Evolutionary conservation across 1,140 invertebrate species (phyloP).

Genomic region (Antheraea mylitta): DNA sequence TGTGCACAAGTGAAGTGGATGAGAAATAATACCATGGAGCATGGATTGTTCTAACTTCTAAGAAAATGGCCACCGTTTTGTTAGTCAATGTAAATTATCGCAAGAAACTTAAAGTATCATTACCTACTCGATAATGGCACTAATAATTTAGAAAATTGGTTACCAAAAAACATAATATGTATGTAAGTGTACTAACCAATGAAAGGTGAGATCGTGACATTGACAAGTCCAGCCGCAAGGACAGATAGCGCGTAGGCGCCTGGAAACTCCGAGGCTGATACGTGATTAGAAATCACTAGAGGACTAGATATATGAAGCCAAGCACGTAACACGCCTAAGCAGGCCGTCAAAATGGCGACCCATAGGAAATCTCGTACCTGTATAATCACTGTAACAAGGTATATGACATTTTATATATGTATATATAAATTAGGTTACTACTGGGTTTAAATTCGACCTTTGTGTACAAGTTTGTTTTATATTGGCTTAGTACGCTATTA

Average conservation of each 20-base stretch:
- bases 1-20: too few species aligned
- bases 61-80: too few species aligned
- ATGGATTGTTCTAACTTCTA: too few species aligned
- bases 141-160: too few species aligned
- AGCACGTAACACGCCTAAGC: constrained; percentile 49
- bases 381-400: constrained; percentile 46
- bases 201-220: constrained; percentile 49
- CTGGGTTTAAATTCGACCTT: too few species aligned
- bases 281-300: constrained; percentile 58
- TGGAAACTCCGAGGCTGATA: constrained; percentile 56
- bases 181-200: constrained; percentile 46
- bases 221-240: constrained; percentile 51
- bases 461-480: too few species aligned
- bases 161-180: not conserved
- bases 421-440: too few species aligned
- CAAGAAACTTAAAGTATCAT: too few species aligned
- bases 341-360: constrained; percentile 41
- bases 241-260: constrained; percentile 61
- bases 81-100: too few species aligned
- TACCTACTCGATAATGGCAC: too few species aligned
- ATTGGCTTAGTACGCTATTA: too few species aligned
- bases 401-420: not conserved
- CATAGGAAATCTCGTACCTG: constrained; percentile 47
- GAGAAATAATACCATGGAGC: too few species aligned
- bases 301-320: constrained; percentile 63